A percentile compares a stretch with the other conserved stretches of the same genome.
phyloP scores from a whole-genome alignment of 2,797 vertebrate genomes.

The Macropus fuliginosus region DNA sequence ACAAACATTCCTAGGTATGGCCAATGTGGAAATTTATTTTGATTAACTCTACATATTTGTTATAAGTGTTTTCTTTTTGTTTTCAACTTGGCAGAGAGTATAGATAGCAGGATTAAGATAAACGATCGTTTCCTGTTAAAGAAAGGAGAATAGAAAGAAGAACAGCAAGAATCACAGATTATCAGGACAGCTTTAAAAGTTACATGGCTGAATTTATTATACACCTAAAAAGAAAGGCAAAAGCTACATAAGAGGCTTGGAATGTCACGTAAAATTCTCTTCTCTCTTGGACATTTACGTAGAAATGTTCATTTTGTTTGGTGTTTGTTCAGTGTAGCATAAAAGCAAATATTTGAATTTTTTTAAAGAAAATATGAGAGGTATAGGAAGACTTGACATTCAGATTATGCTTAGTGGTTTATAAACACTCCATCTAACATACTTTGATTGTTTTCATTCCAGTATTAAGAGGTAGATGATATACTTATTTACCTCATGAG shows the following conservation, averaged over 20 bases:
- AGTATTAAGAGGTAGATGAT: background rate
- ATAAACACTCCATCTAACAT: background rate
- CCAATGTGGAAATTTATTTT: background rate
- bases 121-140: background rate
- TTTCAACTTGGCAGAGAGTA: background rate
- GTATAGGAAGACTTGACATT: background rate
- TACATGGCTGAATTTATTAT: background rate
- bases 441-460: background rate
- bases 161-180: background rate
- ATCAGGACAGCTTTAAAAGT: background rate
- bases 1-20: background rate
- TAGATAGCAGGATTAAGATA: background rate
- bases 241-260: background rate
- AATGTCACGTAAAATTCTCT: background rate
- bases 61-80: background rate
- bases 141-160: background rate
- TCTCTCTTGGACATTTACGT: background rate
- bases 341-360: background rate
- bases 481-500: background rate
- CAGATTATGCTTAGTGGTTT: background rate
- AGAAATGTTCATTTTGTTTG: background rate
- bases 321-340: background rate
- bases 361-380: background rate
- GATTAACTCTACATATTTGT: background rate
- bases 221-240: background rate